phyloP scores from a whole-genome alignment of 2,888 invertebrate species.

The Nowickia ferox region DNA sequence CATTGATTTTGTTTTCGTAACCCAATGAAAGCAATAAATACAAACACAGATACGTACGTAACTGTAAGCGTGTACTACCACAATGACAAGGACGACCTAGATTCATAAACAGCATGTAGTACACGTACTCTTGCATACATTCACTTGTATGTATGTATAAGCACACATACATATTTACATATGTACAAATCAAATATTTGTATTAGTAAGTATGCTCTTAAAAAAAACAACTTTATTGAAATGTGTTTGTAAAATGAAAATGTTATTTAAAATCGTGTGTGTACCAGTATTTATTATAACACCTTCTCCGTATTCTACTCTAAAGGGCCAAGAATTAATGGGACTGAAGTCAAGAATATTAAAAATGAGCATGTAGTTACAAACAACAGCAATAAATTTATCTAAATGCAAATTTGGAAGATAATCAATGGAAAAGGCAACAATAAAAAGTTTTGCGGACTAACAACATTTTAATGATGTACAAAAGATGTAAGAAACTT shows the following conservation, averaged over 20 bases:
- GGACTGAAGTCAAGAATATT: constrained; percentile 43
- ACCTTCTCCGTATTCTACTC: not conserved
- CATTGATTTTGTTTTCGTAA: constrained; percentile 55
- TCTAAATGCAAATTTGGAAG: too few relatives aligned
- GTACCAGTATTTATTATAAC: too few relatives aligned
- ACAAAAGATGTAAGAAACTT: too few relatives aligned
- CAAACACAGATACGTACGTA: not conserved
- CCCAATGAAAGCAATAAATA: constrained; percentile 46
- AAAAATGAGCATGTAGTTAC: not conserved
- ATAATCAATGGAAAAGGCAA: too few relatives aligned
- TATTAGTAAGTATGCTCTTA: not conserved
- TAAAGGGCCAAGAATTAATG: constrained; percentile 51
- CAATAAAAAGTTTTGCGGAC: too few relatives aligned
- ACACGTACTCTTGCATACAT: not conserved
- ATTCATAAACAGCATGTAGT: constrained; percentile 23
- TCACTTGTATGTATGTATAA: not conserved
- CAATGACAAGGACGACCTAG: constrained; percentile 65
- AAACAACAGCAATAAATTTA: too few relatives aligned
- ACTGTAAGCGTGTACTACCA: constrained; percentile 6
- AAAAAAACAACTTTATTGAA: not conserved
- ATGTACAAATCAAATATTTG: not conserved
- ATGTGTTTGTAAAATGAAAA: not conserved
- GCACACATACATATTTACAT: not conserved
- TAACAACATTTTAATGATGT: too few relatives aligned
- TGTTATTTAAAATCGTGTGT: constrained; percentile 13